Evolutionary conservation across 2,113 vertebrate species (phyloP), one percentile per base, ranked within the genome.

Genomic region (Corydoras maculifer): DNA sequence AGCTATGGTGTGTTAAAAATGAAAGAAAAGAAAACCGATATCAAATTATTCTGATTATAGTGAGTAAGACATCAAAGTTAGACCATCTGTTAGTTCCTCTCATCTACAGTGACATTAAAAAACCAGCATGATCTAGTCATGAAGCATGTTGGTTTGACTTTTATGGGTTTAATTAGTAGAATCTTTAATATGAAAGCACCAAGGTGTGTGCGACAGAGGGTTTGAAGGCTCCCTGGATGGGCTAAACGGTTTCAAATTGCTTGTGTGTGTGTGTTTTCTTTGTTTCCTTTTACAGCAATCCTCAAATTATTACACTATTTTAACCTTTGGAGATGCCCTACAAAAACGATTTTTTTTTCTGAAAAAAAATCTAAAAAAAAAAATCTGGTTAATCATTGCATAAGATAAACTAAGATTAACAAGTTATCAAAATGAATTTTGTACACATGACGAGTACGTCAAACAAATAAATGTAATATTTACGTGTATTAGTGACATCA

Each of bases 91-190:
- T 82, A 82, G 83, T 72, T 82, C 79, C 80, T 79, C 75, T 73
- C 77, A 82, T 68, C 65, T 31, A 31, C 35, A 62, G 25, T 74
- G 72, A 62, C 58, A 57, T 53, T 68, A 15, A 72, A 77, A 83
- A 88, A 87, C 87, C 81, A 82, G 84, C 12, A 60, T 43, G 35
- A 43, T 43, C 1, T 84, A 86, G 86, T 81, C 85, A 88, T 78
- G 81, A 86, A 84, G 84, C 85, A 72, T 79, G 79, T 79, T 85
- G 83, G 79, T 82, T 80, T 82, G 82, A 88, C 87, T 87, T 87
- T 88, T 89, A 88, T 91, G 84, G 87, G 84, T 88, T 90, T 88
- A 89, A 91, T 91, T 88, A 90, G 82, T 77, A 75, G 83, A 88
- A 85, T 87, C 85, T 88, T 61, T 87, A 83, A 88, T 89, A 88